Evolutionary conservation across 53 echinoderm and acorn worm species (phyloP), one percentile per base, ranked within the genome.

Genomic region (Antedon mediterranea): DNA sequence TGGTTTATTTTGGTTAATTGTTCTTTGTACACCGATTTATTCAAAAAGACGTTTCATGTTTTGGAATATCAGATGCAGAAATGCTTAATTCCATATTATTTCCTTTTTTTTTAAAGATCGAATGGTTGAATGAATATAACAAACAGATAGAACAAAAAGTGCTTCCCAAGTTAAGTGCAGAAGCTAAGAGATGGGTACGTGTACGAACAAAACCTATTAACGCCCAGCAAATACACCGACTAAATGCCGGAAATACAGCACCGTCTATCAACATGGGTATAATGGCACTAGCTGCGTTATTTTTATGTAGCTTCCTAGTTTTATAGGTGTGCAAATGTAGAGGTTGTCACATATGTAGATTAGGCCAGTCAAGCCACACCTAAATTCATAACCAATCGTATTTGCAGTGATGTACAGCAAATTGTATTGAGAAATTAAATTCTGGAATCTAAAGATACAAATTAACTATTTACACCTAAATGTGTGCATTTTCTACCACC

Each of bases 71-170:
- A n/a, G n/a, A n/a, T n/a, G n/a, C n/a, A n/a, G n/a, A n/a, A n/a
- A 23, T 7, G 29, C 23, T 43, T 4, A 30, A 30, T 37, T 78
- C 30, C 43, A 7, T 71, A 28, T n/a, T n/a, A n/a, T 23, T 77
- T 27, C 18, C n/a, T n/a, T 44, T 26, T 30, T 33, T 30, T 84
- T 30, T n/a, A 29, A 28, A 91, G 91, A 74, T 91, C 31, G 83
- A 84, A 57, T 91, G 91, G 91, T 76, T 89, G 76, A 91, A 91
- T 75, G 78, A 72, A 43, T 91, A 91, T 82, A 88, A 91, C 78
- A 42, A 81, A 43, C 57, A 33, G 28, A 72, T 91, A 18, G 57
- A 57, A 57, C 88, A 88, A n/a, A 82, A 83, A 0, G 41, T 76
- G 74, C 44, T 91, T 4, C 79, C 79, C 0, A 81, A 80, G 43